phyloP scores from a whole-genome alignment of 1,140 invertebrate species.

The Bombus confusus region DNA sequence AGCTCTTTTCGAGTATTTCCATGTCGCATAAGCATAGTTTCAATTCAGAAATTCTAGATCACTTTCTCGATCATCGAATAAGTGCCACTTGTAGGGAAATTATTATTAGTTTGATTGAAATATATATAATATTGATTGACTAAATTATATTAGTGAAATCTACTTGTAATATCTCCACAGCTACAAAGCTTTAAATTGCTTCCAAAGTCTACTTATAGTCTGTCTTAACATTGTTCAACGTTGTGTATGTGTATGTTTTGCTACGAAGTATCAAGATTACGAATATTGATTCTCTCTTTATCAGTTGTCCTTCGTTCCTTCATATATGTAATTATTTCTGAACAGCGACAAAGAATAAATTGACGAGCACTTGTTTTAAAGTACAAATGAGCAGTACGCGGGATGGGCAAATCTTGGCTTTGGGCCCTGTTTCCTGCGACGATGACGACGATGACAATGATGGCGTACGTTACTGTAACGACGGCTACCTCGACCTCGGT shows the following conservation, averaged over 20 bases:
- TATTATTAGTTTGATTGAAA: no score
- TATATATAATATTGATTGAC: no score
- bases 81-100: no score
- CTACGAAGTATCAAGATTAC: background rate
- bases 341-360: background rate
- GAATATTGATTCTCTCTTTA: background rate
- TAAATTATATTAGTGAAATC: no score
- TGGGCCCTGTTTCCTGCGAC: slow-evolving; percentile 66
- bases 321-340: background rate
- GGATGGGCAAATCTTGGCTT: slow-evolving; percentile 72
- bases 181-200: no score
- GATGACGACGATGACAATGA: slow-evolving; percentile 66
- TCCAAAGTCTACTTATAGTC: no score
- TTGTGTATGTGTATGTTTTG: background rate
- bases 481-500: slow-evolving; percentile 53
- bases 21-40: no score
- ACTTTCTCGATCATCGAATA: no score
- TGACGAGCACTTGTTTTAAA: slow-evolving; percentile 40
- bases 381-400: slow-evolving; percentile 71
- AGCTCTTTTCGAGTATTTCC: background rate
- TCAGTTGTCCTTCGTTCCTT: background rate
- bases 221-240: no score
- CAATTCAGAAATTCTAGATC: no score
- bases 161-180: no score
- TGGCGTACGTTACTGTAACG: slow-evolving; percentile 58